Base-by-base conservation (phyloP, 2,888 invertebrate genomes). In the Nemotelus pantherinus region DNA sequence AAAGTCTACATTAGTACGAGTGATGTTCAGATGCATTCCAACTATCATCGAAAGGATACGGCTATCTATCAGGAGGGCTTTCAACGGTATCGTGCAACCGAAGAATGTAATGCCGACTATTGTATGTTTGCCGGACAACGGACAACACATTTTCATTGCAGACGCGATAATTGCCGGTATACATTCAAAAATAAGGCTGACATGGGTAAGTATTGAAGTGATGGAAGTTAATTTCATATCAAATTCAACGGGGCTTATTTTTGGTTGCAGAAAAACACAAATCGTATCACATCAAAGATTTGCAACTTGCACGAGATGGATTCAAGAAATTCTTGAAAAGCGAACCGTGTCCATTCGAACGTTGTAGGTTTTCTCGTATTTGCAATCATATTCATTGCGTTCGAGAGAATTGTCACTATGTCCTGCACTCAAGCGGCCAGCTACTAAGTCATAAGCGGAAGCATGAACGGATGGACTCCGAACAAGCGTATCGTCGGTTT, bases 321-420 rank as follows among this genome's bases (percentile, higher is more conserved):
- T 99, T 99, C 89, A 98, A 98, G 88, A 99, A 99, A 87, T 99
- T 97, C 88, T 95, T 98, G 92, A 99, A 99, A 87, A 96, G 96
- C 82, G 98, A 99, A 85, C 91, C 92, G 0, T 99, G 99, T 83
- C 94, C 94, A 0, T 98, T 95, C 88, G 92, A 94, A 55, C 93
- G 93, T 82, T 99, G 99, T 86, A 92, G 96, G 77, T 98, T 97
- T 87, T 97, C 97, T 57, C 92, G 94, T 78, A 95, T 97, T 68
- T 96, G 96, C 89, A 99, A 99, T 89, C 99, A 99, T 88, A 99
- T 98, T 82, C 99, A 99, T 88, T 99, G 99, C 89, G 98, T 99
- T 82, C 90, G 98, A 79, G 94, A 95, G 2, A 95, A 95, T 79
- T 99, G 99, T 89, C 95, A 94, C 86, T 98, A 98, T 86, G 98